Evolutionary conservation across 2,797 vertebrate genomes (phyloP).

Genomic region (Xenopus petersii): DNA sequence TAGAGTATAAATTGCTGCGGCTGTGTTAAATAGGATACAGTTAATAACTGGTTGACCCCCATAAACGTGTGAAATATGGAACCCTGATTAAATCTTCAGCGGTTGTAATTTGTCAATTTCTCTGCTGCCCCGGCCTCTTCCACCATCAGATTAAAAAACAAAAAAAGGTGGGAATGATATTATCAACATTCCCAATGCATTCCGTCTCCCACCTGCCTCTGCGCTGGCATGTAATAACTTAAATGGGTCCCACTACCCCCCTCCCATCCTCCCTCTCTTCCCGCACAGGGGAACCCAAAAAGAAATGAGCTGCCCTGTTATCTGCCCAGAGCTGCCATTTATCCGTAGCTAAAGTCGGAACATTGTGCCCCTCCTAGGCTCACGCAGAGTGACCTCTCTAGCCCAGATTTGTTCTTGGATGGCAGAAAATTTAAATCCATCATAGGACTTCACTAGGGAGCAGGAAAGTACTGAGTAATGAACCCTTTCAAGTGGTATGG

Average conservation of each 20-base stretch:
- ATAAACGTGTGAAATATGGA: too few relatives aligned
- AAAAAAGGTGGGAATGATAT: not conserved
- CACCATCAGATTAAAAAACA: too few relatives aligned
- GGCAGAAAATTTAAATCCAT: conserved; percentile 33
- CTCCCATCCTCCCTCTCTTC: too few relatives aligned
- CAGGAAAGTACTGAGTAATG: conserved; percentile 10
- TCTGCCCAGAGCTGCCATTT: conserved; percentile 30
- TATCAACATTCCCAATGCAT: conserved; percentile 7
- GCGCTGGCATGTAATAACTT: conserved; percentile 15
- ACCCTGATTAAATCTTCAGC: not conserved
- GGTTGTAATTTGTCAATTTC: conserved; percentile 9
- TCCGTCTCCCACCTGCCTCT: not conserved
- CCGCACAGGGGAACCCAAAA: too few relatives aligned
- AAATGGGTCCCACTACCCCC: not conserved
- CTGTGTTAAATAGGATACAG: too few relatives aligned
- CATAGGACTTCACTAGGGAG: conserved; percentile 4
- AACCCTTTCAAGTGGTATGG: not conserved
- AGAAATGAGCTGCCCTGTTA: conserved; percentile 8
- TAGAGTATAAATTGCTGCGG: too few relatives aligned
- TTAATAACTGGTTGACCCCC: too few relatives aligned
- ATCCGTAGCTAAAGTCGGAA: conserved; percentile 5
- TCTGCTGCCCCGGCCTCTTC: not conserved
- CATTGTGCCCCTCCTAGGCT: conserved; percentile 15
- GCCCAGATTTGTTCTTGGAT: conserved; percentile 6
- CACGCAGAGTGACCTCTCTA: conserved; percentile 10